Evolutionary conservation across 1,140 invertebrate genomes (phyloP), one percentile per base, ranked within the genome.

Genomic region (Hylaeus volcanicus): DNA sequence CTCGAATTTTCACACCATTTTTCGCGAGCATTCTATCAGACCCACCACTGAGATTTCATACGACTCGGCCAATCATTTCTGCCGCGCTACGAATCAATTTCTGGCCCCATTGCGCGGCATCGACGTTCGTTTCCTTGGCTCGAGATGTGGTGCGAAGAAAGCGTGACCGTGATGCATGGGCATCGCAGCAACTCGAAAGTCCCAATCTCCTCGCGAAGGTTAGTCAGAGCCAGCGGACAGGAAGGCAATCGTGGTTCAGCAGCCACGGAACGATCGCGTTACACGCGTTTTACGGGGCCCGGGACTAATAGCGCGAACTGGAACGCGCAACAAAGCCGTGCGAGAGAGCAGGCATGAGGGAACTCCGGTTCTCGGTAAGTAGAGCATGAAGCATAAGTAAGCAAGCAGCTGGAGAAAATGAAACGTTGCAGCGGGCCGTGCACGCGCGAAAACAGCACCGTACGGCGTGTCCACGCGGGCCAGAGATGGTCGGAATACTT

Each of bases 371-470:
- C 83, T 88, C 81, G 88, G 88, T 89, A 92, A 92, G 89, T 92
- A 92, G 92, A 92, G 92, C 92, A 91, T 92, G 91, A 92, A 92
- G 87, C 76, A 89, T 83, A 80, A 77, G 82, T 41, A 72, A 79
- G 76, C 53, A 63, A 82, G 53, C 48, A 39, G 72, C 12, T 39
- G 53, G 55, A 55, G 76, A 78, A 77, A 80, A 86, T 71, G 66
- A 64, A 84, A 72, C 73, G 74, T 72, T 61, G 65, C 55, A 63
- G 69, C 73, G 63, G 56, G 37, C 37, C 45, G 45, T 64, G 61
- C 48, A 45, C 58, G 58, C 71, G 41, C 71, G 74, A 71, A 61
- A 60, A 60, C 37, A 56, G 15, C 69, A 75, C 64, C 58, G 69
- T 51, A 9, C 26, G 26, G 51, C 51, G 51, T 9, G 8, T 2